Conservation (phyloP, 2,888 invertebrate genomes). For the Maniola hyperantus region DNA sequence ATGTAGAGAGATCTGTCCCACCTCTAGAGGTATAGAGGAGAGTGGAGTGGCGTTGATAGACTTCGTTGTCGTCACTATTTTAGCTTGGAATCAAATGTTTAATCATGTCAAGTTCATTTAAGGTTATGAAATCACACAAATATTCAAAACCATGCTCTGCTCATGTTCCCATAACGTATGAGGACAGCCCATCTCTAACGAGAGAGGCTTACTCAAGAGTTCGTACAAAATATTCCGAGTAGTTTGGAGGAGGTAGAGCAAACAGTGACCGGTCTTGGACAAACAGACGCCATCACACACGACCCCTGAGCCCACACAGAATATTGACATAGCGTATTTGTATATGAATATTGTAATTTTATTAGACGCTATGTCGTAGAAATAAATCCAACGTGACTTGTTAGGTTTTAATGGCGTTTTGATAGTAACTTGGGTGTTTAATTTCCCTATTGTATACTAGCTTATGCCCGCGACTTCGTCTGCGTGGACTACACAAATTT, state of each 20-base stretch:
- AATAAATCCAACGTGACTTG: no score
- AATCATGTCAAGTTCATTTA: not conserved
- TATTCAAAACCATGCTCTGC: not conserved
- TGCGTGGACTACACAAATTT: no score
- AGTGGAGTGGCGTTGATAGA: no score
- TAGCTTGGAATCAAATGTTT: no score
- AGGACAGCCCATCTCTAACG: slow-evolving; percentile 18
- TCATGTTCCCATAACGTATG: slow-evolving; percentile 20
- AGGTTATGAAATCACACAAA: not conserved
- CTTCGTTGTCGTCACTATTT: no score
- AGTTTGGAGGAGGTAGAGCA: slow-evolving; percentile 70
- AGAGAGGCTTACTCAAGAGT: slow-evolving; percentile 30
- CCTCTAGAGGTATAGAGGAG: no score
- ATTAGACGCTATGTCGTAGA: slow-evolving; percentile 33
- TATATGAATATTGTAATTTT: slow-evolving; percentile 70
- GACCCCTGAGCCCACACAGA: slow-evolving; percentile 66
- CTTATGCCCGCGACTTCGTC: no score
- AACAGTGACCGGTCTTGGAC: slow-evolving; percentile 78
- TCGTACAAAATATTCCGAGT: slow-evolving; percentile 65
- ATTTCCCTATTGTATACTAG: no score
- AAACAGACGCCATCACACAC: slow-evolving; percentile 65
- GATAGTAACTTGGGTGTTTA: no score
- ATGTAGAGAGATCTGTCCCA: no score
- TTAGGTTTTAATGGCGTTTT: no score
- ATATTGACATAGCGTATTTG: slow-evolving; percentile 70